Base-by-base conservation (phyloP, 2,888 invertebrate genomes). In the Scaptomyza flava region DNA sequence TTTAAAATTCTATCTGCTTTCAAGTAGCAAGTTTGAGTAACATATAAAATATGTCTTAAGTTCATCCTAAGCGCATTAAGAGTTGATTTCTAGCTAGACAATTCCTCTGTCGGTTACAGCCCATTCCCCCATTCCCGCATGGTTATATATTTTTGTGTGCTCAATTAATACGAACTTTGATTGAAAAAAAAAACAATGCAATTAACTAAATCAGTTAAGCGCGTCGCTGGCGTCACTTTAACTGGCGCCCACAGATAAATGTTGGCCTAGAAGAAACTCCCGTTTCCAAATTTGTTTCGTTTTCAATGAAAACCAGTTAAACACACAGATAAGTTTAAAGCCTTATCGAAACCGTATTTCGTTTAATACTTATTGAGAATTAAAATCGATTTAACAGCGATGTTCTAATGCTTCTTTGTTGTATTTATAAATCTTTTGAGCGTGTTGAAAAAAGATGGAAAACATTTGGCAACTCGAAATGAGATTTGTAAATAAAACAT, bases 131-230 rank as follows among this genome's bases (percentile, higher is more conserved):
- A 11, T 20, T 14, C 4, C n/a, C 23, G 36, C 38, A 14, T 23
- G 23, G 23, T 23, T 17, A 17, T 17, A 17, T 17, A 34, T 70
- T 77, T 76, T 81, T 87, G 84, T 89, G 89, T 89, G 71, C 81
- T 71, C 87, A 89, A 87, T 87, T 89, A 77, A 87, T 81, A 81
- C 70, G 67, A 84, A 79, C 72, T 87, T 81, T 85, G 89, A 85
- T 85, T 85, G 89, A 89, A 89, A 87, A 89, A 89, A 85, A 89
- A 87, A 87, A 89, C 89, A 89, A 87, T 89, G 87, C 82, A 89
- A 85, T 85, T 89, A 89, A 81, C 82, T 81, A 85, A 85, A 84
- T 89, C 89, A 84, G 87, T 77, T 81, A 87, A 84, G 87, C 81
- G 75, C 86, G 63, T 69, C 68, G 74, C 72, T 65, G 38, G 56